Evolutionary conservation across 53 echinoderm and acorn worm species (phyloP), one percentile per base, ranked within the genome.

Genomic region (Zoroaster sp.): DNA sequence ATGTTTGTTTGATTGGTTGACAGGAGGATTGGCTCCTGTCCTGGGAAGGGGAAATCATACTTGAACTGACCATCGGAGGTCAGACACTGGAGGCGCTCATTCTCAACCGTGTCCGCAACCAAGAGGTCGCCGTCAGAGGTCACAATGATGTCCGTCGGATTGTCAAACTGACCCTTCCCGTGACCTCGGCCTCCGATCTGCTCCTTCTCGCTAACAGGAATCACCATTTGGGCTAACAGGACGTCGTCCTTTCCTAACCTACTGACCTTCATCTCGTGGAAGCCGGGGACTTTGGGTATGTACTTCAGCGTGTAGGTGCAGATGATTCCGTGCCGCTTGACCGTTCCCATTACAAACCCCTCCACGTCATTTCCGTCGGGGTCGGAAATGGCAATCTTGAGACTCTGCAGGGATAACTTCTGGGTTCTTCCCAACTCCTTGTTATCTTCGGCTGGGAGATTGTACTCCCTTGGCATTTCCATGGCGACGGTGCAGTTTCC

Each of bases 41-140:
- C 88, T 9, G 89, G 81, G 28, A 96, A 93, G 35, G 85, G 67
- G 37, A 94, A 93, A 14, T 87, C 92, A 38, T 89, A 73, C 34
- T 94, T 80, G 71, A 83, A 90, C 20, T 68, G 90, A 54, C 96
- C 96, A 34, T 95, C 93, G 7, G 96, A 83, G 0, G 92, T 82
- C 66, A 94, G 83, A 47, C 90, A 82, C 69, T 96, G 96, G 44
- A 96, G 92, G 31, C 96, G 91, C 40, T 92, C 76, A 78, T 95
- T 96, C 87, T 95, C 94, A 28, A 96, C 95, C 13, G 96, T 92
- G 82, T 96, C 96, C 4, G 96, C 96, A 3, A 96, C 92, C 68
- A 95, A 93, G 68, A 95, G 90, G 45, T 94, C 92, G 0, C 96
- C 94, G 12, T 83, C 82, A 14, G 82, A 88, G 23, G 89, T 92